Evolutionary conservation across 2,113 vertebrate species (phyloP).

Genomic region (Connochaetes taurinus): DNA sequence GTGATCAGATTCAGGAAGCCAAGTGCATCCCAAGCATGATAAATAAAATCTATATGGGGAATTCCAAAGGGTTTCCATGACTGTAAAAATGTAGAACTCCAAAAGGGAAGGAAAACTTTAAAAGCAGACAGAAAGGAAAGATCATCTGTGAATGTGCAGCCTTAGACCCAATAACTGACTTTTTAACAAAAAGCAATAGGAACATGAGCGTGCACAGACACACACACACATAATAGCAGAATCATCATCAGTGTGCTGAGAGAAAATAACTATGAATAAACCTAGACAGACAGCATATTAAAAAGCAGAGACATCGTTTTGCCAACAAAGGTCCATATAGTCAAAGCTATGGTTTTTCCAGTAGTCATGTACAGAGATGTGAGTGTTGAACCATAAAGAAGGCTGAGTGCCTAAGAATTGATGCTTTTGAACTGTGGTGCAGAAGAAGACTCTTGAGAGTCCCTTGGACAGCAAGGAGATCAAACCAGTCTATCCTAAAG

Average conservation of each 20-base stretch:
- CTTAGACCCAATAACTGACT: neutral
- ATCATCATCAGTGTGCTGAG: neutral
- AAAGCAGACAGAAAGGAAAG: neutral
- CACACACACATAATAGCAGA: neutral
- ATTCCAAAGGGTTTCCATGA: neutral
- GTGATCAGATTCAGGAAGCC: neutral
- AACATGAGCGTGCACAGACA: neutral
- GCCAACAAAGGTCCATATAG: neutral
- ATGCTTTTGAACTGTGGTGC: neutral
- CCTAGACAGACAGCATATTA: neutral
- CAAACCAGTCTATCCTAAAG: neutral
- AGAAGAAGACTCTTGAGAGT: neutral
- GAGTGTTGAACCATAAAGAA: neutral
- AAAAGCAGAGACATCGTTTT: neutral
- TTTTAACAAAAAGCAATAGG: neutral
- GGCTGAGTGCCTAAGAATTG: neutral
- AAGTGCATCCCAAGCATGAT: neutral
- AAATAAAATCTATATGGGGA: neutral
- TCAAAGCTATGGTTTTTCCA: neutral
- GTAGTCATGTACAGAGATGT: neutral
- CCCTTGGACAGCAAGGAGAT: neutral
- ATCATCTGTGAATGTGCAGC: neutral
- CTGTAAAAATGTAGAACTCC: neutral
- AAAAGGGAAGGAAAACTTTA: neutral
- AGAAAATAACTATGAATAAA: neutral